These are phyloP conservation scores for Oryzaephilus surinamensis DNA, from an alignment of 1,140 invertebrate species.

Conservation along the genomic window DNA sequence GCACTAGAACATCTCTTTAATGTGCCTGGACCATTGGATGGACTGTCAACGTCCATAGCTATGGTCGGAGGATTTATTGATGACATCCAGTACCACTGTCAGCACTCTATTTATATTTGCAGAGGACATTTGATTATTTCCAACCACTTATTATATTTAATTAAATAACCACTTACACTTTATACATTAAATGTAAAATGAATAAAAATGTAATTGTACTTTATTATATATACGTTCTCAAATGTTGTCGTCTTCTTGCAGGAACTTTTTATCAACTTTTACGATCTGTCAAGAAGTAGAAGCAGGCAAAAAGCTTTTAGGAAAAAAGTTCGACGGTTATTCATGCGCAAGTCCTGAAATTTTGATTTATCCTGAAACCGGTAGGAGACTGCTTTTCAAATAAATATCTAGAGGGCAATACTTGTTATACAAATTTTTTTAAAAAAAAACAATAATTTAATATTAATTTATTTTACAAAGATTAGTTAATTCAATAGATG, in stretches of 20 bases:
- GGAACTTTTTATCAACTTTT: no score
- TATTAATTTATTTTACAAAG: not conserved
- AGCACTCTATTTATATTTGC: slow-evolving; percentile 10
- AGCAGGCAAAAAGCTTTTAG: no score
- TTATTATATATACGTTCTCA: no score
- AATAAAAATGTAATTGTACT: no score
- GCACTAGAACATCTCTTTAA: slow-evolving; percentile 73
- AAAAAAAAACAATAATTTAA: not conserved
- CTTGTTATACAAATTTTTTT: not conserved
- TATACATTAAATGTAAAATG: no score
- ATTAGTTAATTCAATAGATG: not conserved
- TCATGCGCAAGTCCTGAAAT: slow-evolving; percentile 14
- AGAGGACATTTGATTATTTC: slow-evolving; percentile 16
- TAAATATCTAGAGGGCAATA: no score
- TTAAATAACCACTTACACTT: no score
- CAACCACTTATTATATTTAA: no score
- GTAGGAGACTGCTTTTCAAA: slow-evolving; percentile 2
- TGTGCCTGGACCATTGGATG: slow-evolving; percentile 38
- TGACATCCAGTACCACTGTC: slow-evolving; percentile 25
- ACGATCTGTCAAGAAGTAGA: no score
- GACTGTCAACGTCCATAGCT: slow-evolving; percentile 51
- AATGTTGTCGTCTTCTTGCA: no score
- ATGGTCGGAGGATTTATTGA: slow-evolving; percentile 29
- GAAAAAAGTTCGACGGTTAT: slow-evolving; percentile 12
- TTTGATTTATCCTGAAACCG: slow-evolving; percentile 8